Evolutionary conservation across 23 tunicate genomes (phyloP).

Genomic region (Pegea sp.): DNA sequence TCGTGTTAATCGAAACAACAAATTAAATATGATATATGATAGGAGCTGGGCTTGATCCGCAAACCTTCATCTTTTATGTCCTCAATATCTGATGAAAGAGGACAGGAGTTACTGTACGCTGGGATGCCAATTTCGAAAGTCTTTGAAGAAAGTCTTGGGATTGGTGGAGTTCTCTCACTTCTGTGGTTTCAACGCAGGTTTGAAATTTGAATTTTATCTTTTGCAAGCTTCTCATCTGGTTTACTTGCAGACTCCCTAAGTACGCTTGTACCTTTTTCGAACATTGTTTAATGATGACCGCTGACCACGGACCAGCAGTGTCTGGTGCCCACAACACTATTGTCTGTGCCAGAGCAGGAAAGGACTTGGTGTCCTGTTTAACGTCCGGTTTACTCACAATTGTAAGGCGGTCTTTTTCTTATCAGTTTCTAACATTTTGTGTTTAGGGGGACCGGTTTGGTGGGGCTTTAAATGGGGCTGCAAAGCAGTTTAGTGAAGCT

Average conservation of each 20-base stretch:
- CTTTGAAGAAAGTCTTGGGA: conserved; percentile 77
- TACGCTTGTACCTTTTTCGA: conserved; percentile 95
- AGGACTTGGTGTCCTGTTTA: conserved; percentile 79
- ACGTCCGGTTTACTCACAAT: conserved; percentile 93
- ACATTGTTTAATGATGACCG: conserved; percentile 93
- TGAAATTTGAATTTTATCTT: neutral
- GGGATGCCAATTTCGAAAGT: conserved; percentile 99
- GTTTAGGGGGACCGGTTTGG: conserved; percentile 92
- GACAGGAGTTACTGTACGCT: conserved; percentile 86
- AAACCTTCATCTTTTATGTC: conserved; percentile 94
- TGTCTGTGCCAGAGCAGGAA: conserved; percentile 97
- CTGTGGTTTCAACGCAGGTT: conserved; percentile 97
- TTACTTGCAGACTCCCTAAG: conserved; percentile 31
- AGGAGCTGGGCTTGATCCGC: conserved; percentile 81
- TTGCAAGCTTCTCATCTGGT: neutral
- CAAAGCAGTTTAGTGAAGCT: conserved; percentile 78
- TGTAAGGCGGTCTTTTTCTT: conserved; percentile 17
- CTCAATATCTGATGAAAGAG: conserved; percentile 86
- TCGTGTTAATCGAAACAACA: neutral
- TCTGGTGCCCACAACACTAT: conserved; percentile 99
- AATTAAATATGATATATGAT: neutral
- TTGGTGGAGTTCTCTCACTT: conserved; percentile 86
- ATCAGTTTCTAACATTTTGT: neutral
- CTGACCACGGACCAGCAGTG: conserved; percentile 98
- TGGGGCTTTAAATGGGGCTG: conserved; percentile 96